Conservation (phyloP, 2,113 vertebrate species). For the Prietella phreatophila region DNA sequence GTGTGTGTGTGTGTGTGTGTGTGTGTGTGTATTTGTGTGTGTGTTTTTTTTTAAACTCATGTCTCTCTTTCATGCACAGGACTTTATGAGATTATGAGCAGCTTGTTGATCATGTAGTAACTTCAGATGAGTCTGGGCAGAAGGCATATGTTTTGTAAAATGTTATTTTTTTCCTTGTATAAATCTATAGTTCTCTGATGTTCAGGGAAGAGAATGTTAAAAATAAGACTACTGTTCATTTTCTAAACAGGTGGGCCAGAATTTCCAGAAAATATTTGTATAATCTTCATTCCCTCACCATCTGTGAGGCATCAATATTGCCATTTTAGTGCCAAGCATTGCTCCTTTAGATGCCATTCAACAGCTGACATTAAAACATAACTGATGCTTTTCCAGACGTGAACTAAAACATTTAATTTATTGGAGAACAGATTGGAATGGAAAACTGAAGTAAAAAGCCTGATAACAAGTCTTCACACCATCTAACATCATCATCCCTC, state of each 20-base stretch:
- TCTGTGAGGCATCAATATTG: not conserved
- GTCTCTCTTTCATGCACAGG: slow-evolving; percentile 27
- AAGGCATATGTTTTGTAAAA: slow-evolving; percentile 28
- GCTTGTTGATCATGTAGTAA: slow-evolving; percentile 41
- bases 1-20: too few relatives aligned
- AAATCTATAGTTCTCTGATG: slow-evolving; percentile 45
- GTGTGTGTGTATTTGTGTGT: too few relatives aligned
- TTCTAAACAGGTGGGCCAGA: slow-evolving; percentile 29
- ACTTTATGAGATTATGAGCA: slow-evolving; percentile 41
- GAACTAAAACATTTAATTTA: not conserved
- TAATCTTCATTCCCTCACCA: not conserved
- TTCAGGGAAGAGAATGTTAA: not conserved
- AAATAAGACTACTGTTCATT: slow-evolving; percentile 13
- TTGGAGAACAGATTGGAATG: not conserved
- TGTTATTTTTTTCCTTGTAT: slow-evolving; percentile 22
- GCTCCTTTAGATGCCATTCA: slow-evolving; percentile 5
- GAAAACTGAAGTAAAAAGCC: slow-evolving; percentile 11
- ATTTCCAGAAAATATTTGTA: slow-evolving; percentile 41
- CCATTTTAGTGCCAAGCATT: slow-evolving; percentile 15
- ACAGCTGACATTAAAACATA: not conserved
- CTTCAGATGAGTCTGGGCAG: slow-evolving; percentile 24
- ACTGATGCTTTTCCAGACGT: not conserved
- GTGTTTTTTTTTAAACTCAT: not conserved
- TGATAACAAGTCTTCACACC: slow-evolving; percentile 23
- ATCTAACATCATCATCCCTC: slow-evolving; percentile 18